Percentiles rank a stretch among this genome's conserved stretches.
Conservation (phyloP, 1,140 invertebrate genomes). For the Cardiocondyla obscurior region DNA sequence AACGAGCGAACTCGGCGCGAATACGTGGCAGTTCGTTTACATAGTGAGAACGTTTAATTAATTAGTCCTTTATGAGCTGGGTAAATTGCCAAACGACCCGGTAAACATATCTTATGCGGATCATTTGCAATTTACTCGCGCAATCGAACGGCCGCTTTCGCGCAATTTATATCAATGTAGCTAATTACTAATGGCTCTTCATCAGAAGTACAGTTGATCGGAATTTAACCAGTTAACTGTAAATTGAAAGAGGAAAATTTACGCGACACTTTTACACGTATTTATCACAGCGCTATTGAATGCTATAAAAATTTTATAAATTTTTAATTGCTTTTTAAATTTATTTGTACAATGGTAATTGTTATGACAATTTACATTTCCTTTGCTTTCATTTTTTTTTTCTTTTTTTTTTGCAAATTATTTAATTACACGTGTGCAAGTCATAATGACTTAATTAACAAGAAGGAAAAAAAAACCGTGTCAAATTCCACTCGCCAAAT, state of each 20-base stretch:
- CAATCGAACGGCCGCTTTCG: neutral
- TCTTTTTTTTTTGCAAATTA: constrained; percentile 1
- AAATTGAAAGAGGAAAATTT: neutral
- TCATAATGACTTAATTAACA: neutral
- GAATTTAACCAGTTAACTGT: neutral
- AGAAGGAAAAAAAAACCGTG: neutral
- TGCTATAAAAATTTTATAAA: neutral
- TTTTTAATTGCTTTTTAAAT: neutral
- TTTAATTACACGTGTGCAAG: too few species aligned
- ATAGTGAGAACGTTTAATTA: constrained; percentile 60
- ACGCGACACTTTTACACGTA: neutral
- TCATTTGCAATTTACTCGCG: constrained; percentile 36
- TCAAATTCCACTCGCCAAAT: neutral
- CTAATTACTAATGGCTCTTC: constrained; percentile 7
- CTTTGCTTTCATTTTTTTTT: neutral
- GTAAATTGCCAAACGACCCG: constrained; percentile 35
- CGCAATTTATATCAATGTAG: neutral
- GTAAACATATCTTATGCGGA: constrained; percentile 33
- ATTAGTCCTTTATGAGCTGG: constrained; percentile 58
- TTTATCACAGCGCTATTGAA: neutral
- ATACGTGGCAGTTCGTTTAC: constrained; percentile 52
- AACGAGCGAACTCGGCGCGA: constrained; percentile 14
- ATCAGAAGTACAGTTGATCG: neutral
- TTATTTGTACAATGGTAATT: neutral
- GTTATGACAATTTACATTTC: neutral